Evolutionary conservation across 2,113 vertebrate genomes (phyloP), one percentile per base, ranked within the genome.

Genomic region (Butorides virescens): DNA sequence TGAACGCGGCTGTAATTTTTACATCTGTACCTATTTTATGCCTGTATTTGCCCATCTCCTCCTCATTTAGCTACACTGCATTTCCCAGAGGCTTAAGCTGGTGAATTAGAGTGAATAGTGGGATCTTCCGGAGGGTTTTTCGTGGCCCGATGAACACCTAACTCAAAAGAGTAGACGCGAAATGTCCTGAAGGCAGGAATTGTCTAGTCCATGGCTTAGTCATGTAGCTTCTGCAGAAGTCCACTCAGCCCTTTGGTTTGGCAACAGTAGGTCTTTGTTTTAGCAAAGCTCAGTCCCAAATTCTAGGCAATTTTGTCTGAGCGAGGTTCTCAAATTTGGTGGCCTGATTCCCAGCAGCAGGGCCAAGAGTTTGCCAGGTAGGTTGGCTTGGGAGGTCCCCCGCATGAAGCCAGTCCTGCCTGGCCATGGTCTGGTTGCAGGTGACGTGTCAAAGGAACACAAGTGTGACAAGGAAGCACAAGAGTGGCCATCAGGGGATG

Each of bases 61-160:
- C 9, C 67, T 89, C 76, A 2, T 2, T 44, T 32, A 49, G 47
- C 72, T 39, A 13, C 9, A 1, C 0, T 50, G 44, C 9, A 0
- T 61, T 77, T 76, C 55, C 36, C 65, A 76, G 52, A 49, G 49
- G 49, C 53, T 77, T 67, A 15, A 42, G n/a, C 4, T 77, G 65
- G 19, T 52, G 11, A 4, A 39, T 66, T 66, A 50, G 20, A 53
- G 50, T 20, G 25, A 58, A 13, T 2, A 30, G 30, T 83, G n/a
- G 25, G 5, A 15, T 80, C 59, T 50, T 37, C 44, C 39, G 30
- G 32, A 76, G 25, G 3, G 22, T 7, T 50, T 79, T 19, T 70
- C 27, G 68, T 80, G 30, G 30, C 66, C 49, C 53, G 11, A 15
- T 36, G 58, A 29, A n/a, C 25, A 72, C 9, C 20, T 32, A 27